phyloP scores from a whole-genome alignment of 2,797 vertebrate species.

The Cephalopachus bancanus region DNA sequence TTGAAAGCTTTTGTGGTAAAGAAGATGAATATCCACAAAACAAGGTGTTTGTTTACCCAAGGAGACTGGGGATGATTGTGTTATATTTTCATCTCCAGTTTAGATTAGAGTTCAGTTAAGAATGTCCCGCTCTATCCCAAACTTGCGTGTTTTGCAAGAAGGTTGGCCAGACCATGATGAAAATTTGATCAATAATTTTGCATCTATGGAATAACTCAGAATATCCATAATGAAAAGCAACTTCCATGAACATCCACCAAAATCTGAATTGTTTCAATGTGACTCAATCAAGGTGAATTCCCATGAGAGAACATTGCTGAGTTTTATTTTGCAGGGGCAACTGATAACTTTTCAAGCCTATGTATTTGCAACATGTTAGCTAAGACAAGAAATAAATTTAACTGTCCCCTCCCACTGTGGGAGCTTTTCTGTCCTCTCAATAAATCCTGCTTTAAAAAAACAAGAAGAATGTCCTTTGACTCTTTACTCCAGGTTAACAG shows the following conservation, averaged over 20 bases:
- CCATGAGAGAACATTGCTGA: conserved; percentile 52
- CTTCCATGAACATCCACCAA: not conserved
- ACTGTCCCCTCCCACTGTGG: conserved; percentile 1
- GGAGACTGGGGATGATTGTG: not conserved
- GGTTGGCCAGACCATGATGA: not conserved
- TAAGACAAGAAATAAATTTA: conserved; percentile 71
- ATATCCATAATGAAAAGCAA: conserved; percentile 59
- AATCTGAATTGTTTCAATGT: conserved; percentile 58
- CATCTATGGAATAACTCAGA: conserved; percentile 65
- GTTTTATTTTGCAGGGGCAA: conserved; percentile 49
- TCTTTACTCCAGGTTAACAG: not conserved
- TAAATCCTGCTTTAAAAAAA: no score
- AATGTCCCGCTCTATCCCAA: not conserved
- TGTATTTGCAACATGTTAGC: conserved; percentile 57
- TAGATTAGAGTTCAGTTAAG: not conserved
- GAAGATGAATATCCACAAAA: not conserved
- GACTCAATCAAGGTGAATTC: conserved; percentile 54
- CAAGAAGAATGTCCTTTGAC: not conserved
- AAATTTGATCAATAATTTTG: conserved; percentile 50
- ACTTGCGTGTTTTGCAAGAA: not conserved
- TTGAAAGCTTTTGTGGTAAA: not conserved
- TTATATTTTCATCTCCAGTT: not conserved
- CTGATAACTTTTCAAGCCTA: conserved; percentile 70
- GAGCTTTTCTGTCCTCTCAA: no score
- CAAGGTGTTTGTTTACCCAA: not conserved